phyloP scores from a whole-genome alignment of 2,888 invertebrate genomes.

The Diarsia mendica region DNA sequence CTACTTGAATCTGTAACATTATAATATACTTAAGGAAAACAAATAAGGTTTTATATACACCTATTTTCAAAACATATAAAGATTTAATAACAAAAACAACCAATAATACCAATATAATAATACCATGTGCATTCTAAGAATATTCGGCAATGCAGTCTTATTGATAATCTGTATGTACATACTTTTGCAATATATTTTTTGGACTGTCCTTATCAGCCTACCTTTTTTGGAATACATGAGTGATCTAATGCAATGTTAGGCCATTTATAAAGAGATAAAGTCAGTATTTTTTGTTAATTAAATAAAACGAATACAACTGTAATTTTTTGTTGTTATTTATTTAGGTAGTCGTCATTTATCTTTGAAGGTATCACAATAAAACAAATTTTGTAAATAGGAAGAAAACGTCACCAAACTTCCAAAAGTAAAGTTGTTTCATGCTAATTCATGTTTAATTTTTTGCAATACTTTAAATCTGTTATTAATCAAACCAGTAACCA shows the following conservation, averaged over 20 bases:
- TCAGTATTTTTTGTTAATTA: background rate
- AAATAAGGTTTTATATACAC: background rate
- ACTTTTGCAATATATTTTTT: background rate
- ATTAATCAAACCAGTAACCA: background rate
- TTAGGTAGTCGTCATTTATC: background rate
- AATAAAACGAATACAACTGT: too few relatives aligned
- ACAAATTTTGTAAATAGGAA: background rate
- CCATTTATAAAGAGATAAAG: background rate
- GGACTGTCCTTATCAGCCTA: background rate
- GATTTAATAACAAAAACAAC: too few relatives aligned
- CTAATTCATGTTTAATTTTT: background rate
- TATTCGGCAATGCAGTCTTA: background rate
- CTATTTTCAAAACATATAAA: constrained; percentile 15
- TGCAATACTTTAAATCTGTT: background rate
- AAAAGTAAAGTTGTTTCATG: background rate
- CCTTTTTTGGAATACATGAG: background rate
- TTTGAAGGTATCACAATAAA: background rate
- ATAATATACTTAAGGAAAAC: constrained; percentile 22
- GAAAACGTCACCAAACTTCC: background rate
- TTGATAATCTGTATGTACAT: background rate
- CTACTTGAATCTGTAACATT: constrained; percentile 12
- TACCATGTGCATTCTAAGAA: background rate
- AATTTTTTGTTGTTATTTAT: background rate
- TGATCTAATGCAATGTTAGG: background rate
- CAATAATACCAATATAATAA: too few relatives aligned